These are phyloP conservation scores for Hemiprocne comata DNA, from an alignment of 2,113 vertebrate genomes.

Conservation along the genomic window DNA sequence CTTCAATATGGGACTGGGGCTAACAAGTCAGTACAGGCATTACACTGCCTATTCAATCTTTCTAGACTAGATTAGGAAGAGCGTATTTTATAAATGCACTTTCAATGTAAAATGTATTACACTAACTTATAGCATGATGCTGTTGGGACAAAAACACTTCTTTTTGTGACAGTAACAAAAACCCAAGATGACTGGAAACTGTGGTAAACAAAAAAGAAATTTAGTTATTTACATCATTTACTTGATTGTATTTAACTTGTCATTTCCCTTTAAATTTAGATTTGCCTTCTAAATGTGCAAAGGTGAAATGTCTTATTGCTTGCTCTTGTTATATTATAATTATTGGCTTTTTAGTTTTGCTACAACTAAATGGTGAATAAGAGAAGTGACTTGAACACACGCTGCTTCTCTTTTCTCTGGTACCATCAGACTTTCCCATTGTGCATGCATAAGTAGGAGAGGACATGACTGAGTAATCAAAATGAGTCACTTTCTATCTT, in stretches of 20 bases:
- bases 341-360: slow-evolving; percentile 18
- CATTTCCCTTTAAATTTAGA: not conserved
- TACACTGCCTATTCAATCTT: not conserved
- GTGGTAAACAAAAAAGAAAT: not conserved
- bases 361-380: not conserved
- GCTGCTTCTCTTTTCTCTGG: slow-evolving; percentile 42
- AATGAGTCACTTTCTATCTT: slow-evolving; percentile 69
- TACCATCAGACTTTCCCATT: slow-evolving; percentile 51
- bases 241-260: not conserved
- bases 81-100: not conserved
- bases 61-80: not conserved
- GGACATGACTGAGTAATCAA: slow-evolving; percentile 62
- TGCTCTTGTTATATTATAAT: not conserved
- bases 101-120: not conserved
- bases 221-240: not conserved
- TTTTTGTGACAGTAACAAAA: not conserved
- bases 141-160: not conserved
- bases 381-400: slow-evolving; percentile 24
- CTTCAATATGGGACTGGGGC: not conserved
- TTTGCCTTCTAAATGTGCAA: not conserved
- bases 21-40: not conserved
- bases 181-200: not conserved
- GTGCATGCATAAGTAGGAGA: slow-evolving; percentile 38
- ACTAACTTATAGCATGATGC: not conserved
- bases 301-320: not conserved